These are phyloP conservation scores for Laterallus jamaicensis DNA, from an alignment of 2,113 vertebrate genomes.

Conservation along the genomic window DNA sequence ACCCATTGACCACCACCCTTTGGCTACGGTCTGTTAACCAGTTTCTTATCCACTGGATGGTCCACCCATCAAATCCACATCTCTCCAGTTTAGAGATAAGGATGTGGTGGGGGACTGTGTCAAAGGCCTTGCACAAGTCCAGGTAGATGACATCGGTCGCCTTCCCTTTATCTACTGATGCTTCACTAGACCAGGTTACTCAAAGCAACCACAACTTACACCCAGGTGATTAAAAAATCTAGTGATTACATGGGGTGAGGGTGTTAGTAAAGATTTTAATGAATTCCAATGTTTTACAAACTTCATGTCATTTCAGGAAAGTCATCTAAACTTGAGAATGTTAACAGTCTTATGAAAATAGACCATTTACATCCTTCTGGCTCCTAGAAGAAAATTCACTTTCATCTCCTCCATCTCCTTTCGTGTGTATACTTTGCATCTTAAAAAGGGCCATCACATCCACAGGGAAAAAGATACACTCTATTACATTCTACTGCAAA, in stretches of 20 bases:
- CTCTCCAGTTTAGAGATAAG: too few species aligned
- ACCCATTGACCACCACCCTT: too few species aligned
- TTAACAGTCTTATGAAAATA: background rate
- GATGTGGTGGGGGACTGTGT: too few species aligned
- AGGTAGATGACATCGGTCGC: too few species aligned
- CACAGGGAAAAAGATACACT: background rate
- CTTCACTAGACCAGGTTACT: background rate
- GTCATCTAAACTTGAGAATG: background rate
- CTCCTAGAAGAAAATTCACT: background rate
- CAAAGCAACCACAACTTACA: background rate
- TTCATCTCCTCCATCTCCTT: background rate
- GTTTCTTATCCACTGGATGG: too few species aligned
- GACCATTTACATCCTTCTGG: background rate
- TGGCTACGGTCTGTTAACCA: too few species aligned
- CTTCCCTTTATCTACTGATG: too few species aligned
- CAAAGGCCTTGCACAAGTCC: too few species aligned
- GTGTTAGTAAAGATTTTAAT: background rate
- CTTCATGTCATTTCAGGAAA: background rate
- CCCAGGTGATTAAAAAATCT: background rate
- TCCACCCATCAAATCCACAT: too few species aligned
- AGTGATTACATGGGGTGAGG: background rate
- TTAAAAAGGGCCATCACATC: background rate
- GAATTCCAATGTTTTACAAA: background rate
- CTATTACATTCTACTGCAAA: too few species aligned
- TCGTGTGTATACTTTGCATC: background rate